phyloP scores from a whole-genome alignment of 2,797 vertebrate species.

The Chiroxiphia lanceolata region DNA sequence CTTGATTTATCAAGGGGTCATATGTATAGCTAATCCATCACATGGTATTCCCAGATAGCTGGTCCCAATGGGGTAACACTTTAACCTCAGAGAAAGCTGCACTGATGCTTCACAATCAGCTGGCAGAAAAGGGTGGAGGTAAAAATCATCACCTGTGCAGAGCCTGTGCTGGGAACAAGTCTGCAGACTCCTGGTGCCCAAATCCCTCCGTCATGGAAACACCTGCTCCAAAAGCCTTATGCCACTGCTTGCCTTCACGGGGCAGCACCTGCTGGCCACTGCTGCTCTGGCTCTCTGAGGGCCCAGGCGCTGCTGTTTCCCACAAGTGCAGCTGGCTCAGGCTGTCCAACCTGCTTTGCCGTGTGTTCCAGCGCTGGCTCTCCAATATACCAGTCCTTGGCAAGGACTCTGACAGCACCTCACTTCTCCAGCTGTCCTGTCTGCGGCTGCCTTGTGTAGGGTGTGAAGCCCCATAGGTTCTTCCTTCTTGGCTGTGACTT shows the following conservation, averaged over 20 bases:
- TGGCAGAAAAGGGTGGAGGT: neutral
- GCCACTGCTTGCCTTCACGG: neutral
- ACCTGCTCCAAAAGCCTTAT: neutral
- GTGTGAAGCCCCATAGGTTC: neutral
- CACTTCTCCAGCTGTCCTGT: neutral
- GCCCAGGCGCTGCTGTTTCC: neutral
- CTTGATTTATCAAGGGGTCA: neutral
- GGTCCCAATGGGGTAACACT: neutral
- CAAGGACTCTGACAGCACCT: neutral
- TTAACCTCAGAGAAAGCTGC: neutral
- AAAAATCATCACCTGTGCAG: slow-evolving; percentile 66
- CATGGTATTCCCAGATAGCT: neutral
- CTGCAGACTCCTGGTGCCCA: neutral
- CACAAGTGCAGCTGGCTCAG: neutral
- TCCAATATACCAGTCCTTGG: neutral
- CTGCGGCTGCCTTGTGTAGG: neutral
- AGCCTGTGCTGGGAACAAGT: neutral
- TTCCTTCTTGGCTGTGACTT: neutral
- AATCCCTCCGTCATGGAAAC: neutral
- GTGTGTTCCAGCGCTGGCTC: neutral
- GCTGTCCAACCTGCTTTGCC: neutral
- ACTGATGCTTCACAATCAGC: neutral
- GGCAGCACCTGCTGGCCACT: neutral
- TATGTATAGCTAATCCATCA: neutral
- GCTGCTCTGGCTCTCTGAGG: neutral